These are phyloP conservation scores for Heliconius charithonia DNA, from an alignment of 2,888 invertebrate genomes.

Conservation along the genomic window DNA sequence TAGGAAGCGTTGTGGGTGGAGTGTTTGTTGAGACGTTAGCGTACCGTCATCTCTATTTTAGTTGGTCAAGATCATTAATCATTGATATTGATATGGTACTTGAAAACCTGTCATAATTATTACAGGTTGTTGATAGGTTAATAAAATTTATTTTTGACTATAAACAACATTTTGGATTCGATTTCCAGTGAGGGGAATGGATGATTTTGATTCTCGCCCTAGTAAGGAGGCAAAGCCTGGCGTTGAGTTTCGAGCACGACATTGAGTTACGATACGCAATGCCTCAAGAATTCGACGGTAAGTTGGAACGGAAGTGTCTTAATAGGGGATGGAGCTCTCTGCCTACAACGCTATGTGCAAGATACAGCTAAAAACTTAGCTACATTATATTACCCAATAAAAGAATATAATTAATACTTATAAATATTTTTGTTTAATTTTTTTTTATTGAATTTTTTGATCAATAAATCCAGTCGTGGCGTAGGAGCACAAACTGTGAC, in stretches of 20 bases:
- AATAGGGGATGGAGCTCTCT: not conserved
- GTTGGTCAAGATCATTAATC: slow-evolving; percentile 50
- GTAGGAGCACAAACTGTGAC: too few relatives aligned
- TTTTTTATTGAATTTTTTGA: too few relatives aligned
- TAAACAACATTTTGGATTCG: not conserved
- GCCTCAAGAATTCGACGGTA: not conserved
- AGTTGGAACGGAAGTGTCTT: not conserved
- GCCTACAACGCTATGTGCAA: not conserved
- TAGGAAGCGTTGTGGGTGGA: slow-evolving; percentile 56
- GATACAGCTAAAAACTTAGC: not conserved
- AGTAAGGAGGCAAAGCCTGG: not conserved
- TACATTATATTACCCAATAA: too few relatives aligned
- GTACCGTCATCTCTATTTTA: slow-evolving; percentile 69
- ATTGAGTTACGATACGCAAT: not conserved
- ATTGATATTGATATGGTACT: slow-evolving; percentile 7
- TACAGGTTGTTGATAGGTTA: not conserved
- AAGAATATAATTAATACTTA: too few relatives aligned
- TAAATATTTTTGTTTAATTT: too few relatives aligned
- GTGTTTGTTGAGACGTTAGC: slow-evolving; percentile 50
- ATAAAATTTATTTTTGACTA: not conserved
- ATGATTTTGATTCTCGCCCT: not conserved
- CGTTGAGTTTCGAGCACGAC: not conserved
- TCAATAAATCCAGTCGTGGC: too few relatives aligned
- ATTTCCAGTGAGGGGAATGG: rapidly evolving
- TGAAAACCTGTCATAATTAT: not conserved